Evolutionary conservation across 2,113 vertebrate genomes (phyloP).

Genomic region (Taxidea taxus): DNA sequence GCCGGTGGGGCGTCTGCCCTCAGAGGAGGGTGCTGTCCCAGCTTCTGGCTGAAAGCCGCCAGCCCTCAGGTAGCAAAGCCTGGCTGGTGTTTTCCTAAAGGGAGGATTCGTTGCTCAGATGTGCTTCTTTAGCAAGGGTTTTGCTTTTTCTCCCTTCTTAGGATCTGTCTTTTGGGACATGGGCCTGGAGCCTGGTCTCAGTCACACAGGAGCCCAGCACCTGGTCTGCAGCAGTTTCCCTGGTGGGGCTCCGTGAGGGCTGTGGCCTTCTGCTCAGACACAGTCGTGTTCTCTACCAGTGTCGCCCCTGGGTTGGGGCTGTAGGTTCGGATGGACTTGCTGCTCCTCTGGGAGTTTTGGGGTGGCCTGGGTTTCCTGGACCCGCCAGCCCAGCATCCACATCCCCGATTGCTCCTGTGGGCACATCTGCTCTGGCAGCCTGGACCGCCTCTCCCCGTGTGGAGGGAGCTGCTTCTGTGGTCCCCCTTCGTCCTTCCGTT

Average conservation of each 20-base stretch:
- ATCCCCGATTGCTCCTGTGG: fast-evolving
- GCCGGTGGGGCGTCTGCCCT: neutral
- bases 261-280: fast-evolving
- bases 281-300: neutral
- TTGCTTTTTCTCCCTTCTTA: neutral
- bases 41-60: neutral
- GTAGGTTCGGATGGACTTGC: neutral
- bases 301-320: fast-evolving
- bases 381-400: neutral
- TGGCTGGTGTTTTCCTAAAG: neutral
- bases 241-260: neutral
- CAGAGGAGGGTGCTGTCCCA: fast-evolving
- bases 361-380: neutral
- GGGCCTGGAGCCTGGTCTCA: neutral
- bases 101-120: neutral
- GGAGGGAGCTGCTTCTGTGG: neutral
- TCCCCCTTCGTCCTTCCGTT: neutral
- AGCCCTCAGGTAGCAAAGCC: neutral
- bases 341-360: neutral
- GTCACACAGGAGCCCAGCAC: neutral
- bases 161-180: neutral
- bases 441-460: neutral
- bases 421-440: fast-evolving
- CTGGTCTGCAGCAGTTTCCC: fast-evolving
- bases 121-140: neutral